A percentile compares a stretch with the other conserved stretches of the same genome.
Evolutionary conservation across 2,797 vertebrate species (phyloP).

Genomic region (Melanotaenia maccullochi): DNA sequence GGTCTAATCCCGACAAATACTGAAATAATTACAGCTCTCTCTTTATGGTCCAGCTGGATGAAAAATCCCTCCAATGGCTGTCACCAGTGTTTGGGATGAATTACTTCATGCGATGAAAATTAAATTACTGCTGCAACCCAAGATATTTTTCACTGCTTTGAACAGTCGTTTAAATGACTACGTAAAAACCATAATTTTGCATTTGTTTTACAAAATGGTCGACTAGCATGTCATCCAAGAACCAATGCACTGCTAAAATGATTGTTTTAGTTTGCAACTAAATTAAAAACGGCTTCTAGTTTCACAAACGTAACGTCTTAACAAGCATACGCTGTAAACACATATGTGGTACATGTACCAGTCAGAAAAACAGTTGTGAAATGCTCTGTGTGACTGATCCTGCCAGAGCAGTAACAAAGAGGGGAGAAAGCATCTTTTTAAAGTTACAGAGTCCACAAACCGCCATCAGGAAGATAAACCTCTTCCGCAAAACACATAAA

Average conservation of each 20-base stretch:
- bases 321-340: background rate
- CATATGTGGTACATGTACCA: background rate
- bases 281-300: background rate
- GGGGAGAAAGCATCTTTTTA: slow-evolving; percentile 69
- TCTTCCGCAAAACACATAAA: slow-evolving; percentile 27
- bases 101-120: background rate
- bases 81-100: background rate
- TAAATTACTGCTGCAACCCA: background rate
- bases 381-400: background rate
- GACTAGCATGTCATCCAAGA: too few species aligned
- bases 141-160: background rate
- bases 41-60: too few species aligned
- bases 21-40: too few species aligned
- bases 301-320: background rate
- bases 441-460: slow-evolving; percentile 57
- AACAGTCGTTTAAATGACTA: background rate
- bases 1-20: too few species aligned
- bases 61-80: background rate
- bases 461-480: slow-evolving; percentile 54
- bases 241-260: background rate
- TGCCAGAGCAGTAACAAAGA: slow-evolving; percentile 50
- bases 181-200: background rate
- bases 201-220: too few species aligned
- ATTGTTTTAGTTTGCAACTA: background rate
- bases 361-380: background rate